Evolutionary conservation across 2,797 vertebrate species (phyloP).

Genomic region (Nasua narica): DNA sequence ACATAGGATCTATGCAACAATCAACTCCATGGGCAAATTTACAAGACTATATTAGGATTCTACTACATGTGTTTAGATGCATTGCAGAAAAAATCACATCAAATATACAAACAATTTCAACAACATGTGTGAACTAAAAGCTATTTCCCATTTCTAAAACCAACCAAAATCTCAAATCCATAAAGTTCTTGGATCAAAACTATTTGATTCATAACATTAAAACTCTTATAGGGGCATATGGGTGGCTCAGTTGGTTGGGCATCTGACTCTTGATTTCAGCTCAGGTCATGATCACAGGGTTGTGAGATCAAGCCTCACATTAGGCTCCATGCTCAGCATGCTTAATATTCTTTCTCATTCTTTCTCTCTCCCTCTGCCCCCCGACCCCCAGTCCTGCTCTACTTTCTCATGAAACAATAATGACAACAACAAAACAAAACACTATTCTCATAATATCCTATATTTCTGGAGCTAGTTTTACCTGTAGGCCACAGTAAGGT

Average conservation of each 20-base stretch:
- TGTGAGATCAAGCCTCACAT: neutral
- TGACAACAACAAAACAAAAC: neutral
- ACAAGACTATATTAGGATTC: neutral
- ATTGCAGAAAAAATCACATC: neutral
- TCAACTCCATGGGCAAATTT: neutral
- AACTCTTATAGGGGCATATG: neutral
- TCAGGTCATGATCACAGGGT: neutral
- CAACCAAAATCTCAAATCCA: neutral
- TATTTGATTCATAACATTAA: neutral
- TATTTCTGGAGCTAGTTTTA: neutral
- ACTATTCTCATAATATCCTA: neutral
- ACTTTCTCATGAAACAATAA: neutral
- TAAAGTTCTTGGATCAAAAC: neutral
- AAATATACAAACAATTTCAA: neutral
- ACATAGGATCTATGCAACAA: neutral
- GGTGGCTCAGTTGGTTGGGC: neutral
- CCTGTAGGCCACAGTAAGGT: neutral
- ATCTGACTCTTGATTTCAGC: neutral
- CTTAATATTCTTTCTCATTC: neutral
- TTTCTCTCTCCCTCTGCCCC: neutral
- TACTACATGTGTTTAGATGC: neutral
- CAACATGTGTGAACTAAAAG: neutral
- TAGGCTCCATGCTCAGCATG: neutral
- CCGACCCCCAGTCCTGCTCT: neutral
- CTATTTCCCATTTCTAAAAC: neutral